A percentile compares a stretch with the other conserved stretches of the same genome.
These are phyloP conservation scores for Callocephalon fimbriatum DNA, from an alignment of 2,113 vertebrate species.

Conservation along the genomic window DNA sequence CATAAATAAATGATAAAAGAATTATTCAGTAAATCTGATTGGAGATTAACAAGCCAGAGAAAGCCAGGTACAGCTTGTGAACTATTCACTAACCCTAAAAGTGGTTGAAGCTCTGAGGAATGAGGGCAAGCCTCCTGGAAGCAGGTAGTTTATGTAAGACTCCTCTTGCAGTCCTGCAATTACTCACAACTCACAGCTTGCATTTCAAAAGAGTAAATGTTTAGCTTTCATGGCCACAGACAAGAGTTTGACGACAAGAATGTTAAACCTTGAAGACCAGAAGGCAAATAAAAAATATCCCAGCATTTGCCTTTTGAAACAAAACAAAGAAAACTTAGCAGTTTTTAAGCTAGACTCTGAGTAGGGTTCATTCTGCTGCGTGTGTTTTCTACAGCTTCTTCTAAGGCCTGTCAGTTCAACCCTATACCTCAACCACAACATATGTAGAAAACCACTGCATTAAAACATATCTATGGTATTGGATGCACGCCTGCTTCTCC, in stretches of 20 bases:
- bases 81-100: background rate
- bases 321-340: slow-evolving; percentile 27
- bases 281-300: slow-evolving; percentile 25
- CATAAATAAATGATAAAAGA: background rate
- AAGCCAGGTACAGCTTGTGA: background rate
- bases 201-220: slow-evolving; percentile 46
- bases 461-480: background rate
- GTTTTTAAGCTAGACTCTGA: background rate
- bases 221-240: slow-evolving; percentile 42
- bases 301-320: slow-evolving; percentile 40
- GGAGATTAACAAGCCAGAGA: background rate
- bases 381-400: background rate
- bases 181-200: background rate
- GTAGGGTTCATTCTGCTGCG: background rate
- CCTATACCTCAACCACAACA: background rate
- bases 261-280: slow-evolving; percentile 24
- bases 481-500: background rate
- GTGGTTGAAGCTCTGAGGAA: background rate
- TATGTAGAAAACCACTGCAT: background rate
- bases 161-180: background rate
- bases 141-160: background rate
- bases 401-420: background rate
- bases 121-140: background rate
- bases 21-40: background rate
- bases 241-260: background rate